Percentiles rank a stretch among this genome's conserved stretches.
Evolutionary conservation across 2,113 vertebrate species (phyloP).

Genomic region (Oenanthe oenanthe): DNA sequence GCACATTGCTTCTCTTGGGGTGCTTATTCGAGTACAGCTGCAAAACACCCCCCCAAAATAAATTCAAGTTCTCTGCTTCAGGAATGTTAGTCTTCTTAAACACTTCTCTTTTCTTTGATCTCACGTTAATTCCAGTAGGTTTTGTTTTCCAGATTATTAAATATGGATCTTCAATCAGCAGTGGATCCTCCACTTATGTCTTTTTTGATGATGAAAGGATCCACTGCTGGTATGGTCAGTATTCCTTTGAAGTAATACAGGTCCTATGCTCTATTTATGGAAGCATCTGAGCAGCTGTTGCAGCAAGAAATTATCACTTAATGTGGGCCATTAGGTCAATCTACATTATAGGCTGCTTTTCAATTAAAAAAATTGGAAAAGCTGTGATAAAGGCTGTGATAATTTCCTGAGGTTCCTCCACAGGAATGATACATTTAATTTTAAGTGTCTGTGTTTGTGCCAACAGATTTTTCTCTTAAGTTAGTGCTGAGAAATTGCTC

Average conservation of each 20-base stretch:
- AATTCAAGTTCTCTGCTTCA: not conserved
- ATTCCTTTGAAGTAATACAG: not conserved
- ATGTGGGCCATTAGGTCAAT: not conserved
- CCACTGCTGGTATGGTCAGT: not conserved
- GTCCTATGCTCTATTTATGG: not conserved
- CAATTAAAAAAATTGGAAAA: not conserved
- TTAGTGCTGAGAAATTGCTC: not conserved
- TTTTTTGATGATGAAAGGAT: not conserved
- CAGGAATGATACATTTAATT: not conserved
- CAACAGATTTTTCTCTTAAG: constrained; percentile 2
- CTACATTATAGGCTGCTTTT: not conserved
- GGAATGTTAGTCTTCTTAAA: not conserved
- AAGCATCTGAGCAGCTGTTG: not conserved
- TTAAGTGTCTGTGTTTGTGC: not conserved
- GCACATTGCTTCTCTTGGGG: not conserved
- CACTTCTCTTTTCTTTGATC: not conserved
- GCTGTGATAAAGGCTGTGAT: not conserved
- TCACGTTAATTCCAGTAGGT: not conserved
- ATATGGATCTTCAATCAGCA: not conserved
- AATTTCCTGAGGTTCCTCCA: not conserved
- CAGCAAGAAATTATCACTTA: not conserved
- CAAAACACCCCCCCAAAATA: not conserved
- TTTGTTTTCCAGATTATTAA: not conserved
- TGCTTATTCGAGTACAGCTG: not conserved
- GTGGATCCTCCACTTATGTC: not conserved